Conservation (phyloP, 2,888 invertebrate genomes). For the Hemithea aestivaria region DNA sequence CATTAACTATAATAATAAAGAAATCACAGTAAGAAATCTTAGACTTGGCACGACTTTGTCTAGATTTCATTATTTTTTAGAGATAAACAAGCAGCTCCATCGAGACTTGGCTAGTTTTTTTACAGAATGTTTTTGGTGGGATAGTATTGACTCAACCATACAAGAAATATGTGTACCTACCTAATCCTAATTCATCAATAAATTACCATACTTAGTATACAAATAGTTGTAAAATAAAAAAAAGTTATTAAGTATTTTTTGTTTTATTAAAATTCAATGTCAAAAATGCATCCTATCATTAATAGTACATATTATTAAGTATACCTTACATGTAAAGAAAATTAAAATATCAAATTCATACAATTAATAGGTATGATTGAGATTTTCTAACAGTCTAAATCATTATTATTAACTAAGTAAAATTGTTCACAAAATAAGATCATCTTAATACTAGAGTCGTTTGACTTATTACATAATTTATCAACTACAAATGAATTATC, state of each 20-base stretch:
- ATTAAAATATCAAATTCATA: slow-evolving; percentile 10
- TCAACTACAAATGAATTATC: slow-evolving; percentile 1
- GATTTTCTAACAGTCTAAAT: slow-evolving; percentile 2
- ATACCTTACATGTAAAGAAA: neutral
- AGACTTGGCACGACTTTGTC: no score
- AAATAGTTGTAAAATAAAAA: neutral
- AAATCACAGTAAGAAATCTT: no score
- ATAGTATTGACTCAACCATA: no score
- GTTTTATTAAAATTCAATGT: slow-evolving; percentile 20
- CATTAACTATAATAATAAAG: no score
- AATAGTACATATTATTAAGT: slow-evolving; percentile 8
- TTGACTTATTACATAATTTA: slow-evolving; percentile 4
- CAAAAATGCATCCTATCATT: slow-evolving; percentile 13
- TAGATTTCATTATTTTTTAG: no score
- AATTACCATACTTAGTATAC: neutral
- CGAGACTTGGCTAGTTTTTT: no score
- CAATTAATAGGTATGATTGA: neutral
- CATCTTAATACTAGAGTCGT: slow-evolving; percentile 3
- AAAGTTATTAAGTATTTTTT: neutral
- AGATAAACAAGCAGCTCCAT: no score
- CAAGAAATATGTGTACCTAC: no score
- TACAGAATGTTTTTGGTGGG: no score
- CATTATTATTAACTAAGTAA: slow-evolving; percentile 2
- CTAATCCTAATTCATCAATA: neutral
- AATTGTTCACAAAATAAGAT: slow-evolving; percentile 9